A percentile compares a stretch with the other conserved stretches of the same genome.
Conservation (phyloP, 2,113 vertebrate genomes). For the Capreolus pygargus region DNA sequence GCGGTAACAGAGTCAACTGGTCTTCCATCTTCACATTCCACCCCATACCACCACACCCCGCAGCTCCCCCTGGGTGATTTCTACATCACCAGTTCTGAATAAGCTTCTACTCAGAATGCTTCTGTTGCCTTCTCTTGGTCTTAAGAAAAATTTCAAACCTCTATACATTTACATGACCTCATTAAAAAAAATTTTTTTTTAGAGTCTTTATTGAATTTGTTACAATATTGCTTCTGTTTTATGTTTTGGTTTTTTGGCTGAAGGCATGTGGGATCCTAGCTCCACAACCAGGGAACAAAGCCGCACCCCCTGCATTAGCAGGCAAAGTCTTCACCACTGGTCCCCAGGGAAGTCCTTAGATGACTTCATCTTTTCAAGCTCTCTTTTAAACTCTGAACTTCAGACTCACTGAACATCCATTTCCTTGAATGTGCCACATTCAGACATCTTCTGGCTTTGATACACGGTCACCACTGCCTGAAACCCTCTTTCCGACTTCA, state of each 20-base stretch:
- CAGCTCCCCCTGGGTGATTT: background rate
- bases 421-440: background rate
- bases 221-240: background rate
- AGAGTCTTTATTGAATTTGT: background rate
- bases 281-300: background rate
- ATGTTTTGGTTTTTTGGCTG: background rate
- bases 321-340: background rate
- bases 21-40: background rate
- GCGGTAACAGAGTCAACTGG: background rate
- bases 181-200: background rate
- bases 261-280: background rate
- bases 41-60: background rate
- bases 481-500: background rate
- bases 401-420: background rate
- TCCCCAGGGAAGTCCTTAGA: background rate
- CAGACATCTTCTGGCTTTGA: background rate
- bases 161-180: background rate
- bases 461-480: background rate
- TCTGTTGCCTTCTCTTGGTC: background rate
- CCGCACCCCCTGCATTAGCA: accelerated
- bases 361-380: background rate
- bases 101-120: background rate
- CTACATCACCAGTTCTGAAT: background rate
- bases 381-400: background rate
- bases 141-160: background rate